phyloP scores from a whole-genome alignment of 2,888 invertebrate genomes.

The Strigamia maritima region DNA sequence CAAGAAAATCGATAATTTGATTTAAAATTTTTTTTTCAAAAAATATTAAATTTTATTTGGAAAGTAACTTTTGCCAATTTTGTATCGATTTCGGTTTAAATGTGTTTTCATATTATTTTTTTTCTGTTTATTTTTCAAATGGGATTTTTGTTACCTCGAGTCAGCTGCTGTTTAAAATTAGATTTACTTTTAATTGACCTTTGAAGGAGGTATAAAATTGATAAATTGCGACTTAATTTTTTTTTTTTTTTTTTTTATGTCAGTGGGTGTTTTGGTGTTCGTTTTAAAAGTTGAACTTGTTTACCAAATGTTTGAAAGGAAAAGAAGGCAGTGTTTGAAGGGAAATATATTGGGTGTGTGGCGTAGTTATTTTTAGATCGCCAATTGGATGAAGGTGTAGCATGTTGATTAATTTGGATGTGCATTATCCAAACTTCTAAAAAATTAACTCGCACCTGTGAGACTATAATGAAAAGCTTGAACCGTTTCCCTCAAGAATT shows the following conservation, averaged over 20 bases:
- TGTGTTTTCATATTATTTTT: neutral
- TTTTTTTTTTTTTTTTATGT: neutral
- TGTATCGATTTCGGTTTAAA: neutral
- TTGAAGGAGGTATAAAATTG: neutral
- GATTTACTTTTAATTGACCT: neutral
- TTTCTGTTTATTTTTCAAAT: neutral
- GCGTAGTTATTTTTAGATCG: neutral
- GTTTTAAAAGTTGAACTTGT: neutral
- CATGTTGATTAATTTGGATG: neutral
- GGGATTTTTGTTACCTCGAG: neutral
- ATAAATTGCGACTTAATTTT: neutral
- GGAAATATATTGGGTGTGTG: neutral
- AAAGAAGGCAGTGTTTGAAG: neutral
- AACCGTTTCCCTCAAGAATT: neutral
- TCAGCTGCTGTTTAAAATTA: neutral
- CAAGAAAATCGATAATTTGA: too few relatives aligned
- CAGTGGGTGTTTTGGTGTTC: neutral
- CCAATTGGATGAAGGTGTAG: neutral
- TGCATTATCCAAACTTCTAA: neutral
- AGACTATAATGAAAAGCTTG: slow-evolving; percentile 4
- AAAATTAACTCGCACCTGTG: neutral
- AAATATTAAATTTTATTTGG: too few relatives aligned
- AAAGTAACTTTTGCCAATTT: neutral
- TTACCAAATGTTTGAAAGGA: neutral
- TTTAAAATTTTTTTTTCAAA: too few relatives aligned